phyloP scores from a whole-genome alignment of 2,797 vertebrate genomes.

The Eulemur coronatus region DNA sequence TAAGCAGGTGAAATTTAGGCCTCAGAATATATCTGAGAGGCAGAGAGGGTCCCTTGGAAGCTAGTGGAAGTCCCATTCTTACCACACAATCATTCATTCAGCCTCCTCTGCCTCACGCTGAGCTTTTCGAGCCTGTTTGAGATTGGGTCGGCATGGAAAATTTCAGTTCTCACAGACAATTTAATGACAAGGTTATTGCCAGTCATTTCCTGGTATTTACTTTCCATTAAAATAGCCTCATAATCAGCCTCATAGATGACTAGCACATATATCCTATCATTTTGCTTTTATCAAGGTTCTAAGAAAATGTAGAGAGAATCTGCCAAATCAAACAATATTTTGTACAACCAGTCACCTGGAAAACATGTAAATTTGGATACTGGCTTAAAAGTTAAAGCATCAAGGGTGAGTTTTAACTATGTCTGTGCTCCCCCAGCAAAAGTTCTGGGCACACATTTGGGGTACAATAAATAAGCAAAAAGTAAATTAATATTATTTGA shows the following conservation, averaged over 20 bases:
- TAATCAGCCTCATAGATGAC: background rate
- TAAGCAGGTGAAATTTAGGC: conserved; percentile 5
- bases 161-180: background rate
- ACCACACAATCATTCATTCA: background rate
- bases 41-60: background rate
- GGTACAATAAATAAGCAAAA: background rate
- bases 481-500: background rate
- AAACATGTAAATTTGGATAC: background rate
- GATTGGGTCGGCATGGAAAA: background rate
- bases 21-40: background rate
- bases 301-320: background rate
- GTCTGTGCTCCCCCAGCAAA: background rate
- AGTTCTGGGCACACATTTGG: background rate
- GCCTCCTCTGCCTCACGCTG: no score
- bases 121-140: no score
- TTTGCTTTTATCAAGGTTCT: background rate
- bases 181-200: background rate
- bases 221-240: background rate
- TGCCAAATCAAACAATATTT: background rate
- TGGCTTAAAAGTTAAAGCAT: background rate
- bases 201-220: background rate
- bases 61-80: background rate
- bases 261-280: background rate
- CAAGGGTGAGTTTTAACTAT: background rate
- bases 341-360: background rate